These are phyloP conservation scores for Hypselothyrea guttata DNA, from an alignment of 2,888 invertebrate genomes.

Conservation along the genomic window DNA sequence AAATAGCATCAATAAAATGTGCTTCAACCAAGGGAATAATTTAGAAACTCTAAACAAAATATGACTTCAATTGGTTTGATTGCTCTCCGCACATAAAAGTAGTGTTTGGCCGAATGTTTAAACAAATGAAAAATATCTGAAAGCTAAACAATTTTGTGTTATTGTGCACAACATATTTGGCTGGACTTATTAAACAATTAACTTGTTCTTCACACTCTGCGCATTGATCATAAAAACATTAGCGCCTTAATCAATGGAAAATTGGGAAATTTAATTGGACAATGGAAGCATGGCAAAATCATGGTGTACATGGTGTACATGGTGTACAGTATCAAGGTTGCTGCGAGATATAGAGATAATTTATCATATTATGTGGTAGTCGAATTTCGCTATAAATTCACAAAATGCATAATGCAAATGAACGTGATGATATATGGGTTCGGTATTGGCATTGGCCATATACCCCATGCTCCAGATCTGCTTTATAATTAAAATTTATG, in stretches of 20 bases:
- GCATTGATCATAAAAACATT: slow-evolving; percentile 66
- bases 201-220: slow-evolving; percentile 63
- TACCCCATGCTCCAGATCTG: slow-evolving; percentile 16
- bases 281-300: slow-evolving; percentile 21
- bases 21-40: background rate
- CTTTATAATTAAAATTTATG: slow-evolving; percentile 73
- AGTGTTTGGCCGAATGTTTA: slow-evolving; percentile 5
- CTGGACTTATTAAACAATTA: slow-evolving; percentile 58
- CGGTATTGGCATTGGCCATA: slow-evolving; percentile 31
- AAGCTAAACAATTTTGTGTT: background rate
- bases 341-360: slow-evolving; percentile 6
- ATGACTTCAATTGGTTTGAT: slow-evolving; percentile 13
- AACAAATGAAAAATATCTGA: slow-evolving; percentile 11
- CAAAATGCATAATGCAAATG: slow-evolving; percentile 17
- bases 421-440: slow-evolving; percentile 21
- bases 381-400: background rate
- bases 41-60: slow-evolving; percentile 1
- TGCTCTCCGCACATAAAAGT: slow-evolving; percentile 17
- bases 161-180: slow-evolving; percentile 22
- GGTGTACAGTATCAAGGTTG: slow-evolving; percentile 37
- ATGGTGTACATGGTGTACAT: slow-evolving; percentile 12
- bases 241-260: slow-evolving; percentile 48
- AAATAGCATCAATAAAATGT: no score
- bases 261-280: slow-evolving; percentile 25
- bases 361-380: slow-evolving; percentile 35